Evolutionary conservation across 2,888 invertebrate genomes (phyloP).

Genomic region (Ceriagrion tenellum): DNA sequence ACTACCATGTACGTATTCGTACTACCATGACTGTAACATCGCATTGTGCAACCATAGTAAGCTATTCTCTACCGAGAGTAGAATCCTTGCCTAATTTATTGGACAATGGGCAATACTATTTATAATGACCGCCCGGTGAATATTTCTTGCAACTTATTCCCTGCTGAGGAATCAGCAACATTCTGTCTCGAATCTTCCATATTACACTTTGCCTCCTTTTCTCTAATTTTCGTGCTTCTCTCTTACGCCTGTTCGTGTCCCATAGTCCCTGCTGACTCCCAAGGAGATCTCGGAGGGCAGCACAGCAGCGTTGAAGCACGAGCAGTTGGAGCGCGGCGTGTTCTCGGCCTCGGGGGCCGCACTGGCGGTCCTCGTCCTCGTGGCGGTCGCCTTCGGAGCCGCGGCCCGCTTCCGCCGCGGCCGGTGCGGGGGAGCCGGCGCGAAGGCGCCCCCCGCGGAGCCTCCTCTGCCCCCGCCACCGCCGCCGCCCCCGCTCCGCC

Average conservation of each 20-base stretch:
- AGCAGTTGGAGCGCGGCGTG: conserved; percentile 74
- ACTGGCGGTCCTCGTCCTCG: conserved; percentile 71
- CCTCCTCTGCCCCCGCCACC: conserved; percentile 71
- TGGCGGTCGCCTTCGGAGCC: conserved; percentile 72
- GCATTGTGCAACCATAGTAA: no score
- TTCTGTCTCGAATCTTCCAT: no score
- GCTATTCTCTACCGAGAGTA: no score
- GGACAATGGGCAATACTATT: no score
- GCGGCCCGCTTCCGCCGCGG: conserved; percentile 73
- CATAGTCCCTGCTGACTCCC: conserved; percentile 50
- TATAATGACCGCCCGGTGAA: no score
- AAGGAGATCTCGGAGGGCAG: conserved; percentile 71
- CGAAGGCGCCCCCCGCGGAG: conserved; percentile 69
- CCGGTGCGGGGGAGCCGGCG: conserved; percentile 71
- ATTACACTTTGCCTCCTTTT: no score
- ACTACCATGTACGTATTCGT: no score
- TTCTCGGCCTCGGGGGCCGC: conserved; percentile 73
- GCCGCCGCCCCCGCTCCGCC: conserved; percentile 71
- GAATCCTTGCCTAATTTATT: no score
- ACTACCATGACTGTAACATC: no score
- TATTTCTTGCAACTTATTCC: no score
- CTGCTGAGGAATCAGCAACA: no score
- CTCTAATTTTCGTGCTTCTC: no score
- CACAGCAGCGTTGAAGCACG: conserved; percentile 71
- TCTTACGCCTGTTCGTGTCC: background rate